These are phyloP conservation scores for Subanguina moxae DNA, from an alignment of 1,140 invertebrate genomes.

Conservation along the genomic window DNA sequence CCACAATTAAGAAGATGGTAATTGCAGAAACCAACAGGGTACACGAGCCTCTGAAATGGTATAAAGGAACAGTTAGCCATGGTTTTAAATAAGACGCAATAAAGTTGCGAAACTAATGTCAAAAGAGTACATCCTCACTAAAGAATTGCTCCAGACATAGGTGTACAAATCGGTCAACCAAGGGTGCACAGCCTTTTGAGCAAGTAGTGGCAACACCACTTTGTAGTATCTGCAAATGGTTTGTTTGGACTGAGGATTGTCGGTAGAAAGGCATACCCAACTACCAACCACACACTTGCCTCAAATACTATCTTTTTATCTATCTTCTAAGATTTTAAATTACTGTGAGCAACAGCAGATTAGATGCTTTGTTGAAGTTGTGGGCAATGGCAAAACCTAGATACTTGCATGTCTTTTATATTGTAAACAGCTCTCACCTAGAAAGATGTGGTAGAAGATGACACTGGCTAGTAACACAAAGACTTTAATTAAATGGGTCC, in stretches of 20 bases:
- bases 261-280: conserved; percentile 65
- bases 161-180: too few species aligned
- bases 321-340: too few species aligned
- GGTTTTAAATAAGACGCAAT: conserved; percentile 21
- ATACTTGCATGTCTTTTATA: background rate
- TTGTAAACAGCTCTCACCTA: too few species aligned
- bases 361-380: conserved; percentile 67
- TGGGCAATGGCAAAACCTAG: conserved; percentile 48
- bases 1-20: conserved; percentile 61
- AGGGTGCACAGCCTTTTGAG: too few species aligned
- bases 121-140: conserved; percentile 52
- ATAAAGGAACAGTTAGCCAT: background rate
- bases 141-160: conserved; percentile 66
- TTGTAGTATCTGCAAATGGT: too few species aligned
- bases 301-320: too few species aligned
- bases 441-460: conserved; percentile 22
- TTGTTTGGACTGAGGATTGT: too few species aligned
- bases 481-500: conserved; percentile 5
- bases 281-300: conserved; percentile 65
- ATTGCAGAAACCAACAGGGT: conserved; percentile 64
- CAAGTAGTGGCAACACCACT: too few species aligned
- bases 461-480: background rate
- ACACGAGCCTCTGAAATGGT: conserved; percentile 31
- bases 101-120: background rate
- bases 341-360: conserved; percentile 69